Percentiles rank a stretch among this genome's conserved stretches.
These are phyloP conservation scores for Malurus melanocephalus DNA, from an alignment of 2,113 vertebrate species.

Conservation along the genomic window DNA sequence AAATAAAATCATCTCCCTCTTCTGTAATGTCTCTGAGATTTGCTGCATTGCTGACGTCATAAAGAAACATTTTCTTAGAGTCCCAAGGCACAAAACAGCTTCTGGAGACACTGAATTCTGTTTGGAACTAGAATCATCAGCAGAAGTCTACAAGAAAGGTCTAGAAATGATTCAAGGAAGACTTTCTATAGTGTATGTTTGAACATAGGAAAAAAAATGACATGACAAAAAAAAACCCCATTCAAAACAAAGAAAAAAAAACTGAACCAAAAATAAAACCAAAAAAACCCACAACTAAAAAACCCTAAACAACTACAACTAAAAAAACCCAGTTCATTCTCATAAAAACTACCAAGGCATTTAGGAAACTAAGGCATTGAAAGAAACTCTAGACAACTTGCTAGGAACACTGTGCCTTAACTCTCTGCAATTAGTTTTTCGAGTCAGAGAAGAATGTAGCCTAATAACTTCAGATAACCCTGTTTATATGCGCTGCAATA, in stretches of 20 bases:
- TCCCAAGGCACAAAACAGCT: neutral
- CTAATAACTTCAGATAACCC: neutral
- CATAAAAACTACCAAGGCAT: neutral
- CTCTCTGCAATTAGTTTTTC: neutral
- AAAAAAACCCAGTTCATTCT: neutral
- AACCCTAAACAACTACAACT: too few relatives aligned
- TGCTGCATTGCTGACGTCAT: rapidly evolving
- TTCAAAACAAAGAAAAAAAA: too few relatives aligned
- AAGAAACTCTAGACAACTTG: neutral
- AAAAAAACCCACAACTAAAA: too few relatives aligned
- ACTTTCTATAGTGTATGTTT: neutral
- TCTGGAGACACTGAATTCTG: neutral
- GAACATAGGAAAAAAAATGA: neutral
- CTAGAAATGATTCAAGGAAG: neutral
- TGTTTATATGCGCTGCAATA: neutral
- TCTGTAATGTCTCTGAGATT: neutral
- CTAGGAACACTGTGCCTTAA: neutral
- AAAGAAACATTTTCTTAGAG: neutral
- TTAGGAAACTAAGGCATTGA: neutral
- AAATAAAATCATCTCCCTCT: neutral
- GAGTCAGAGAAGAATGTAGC: neutral
- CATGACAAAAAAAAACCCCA: rapidly evolving
- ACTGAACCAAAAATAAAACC: too few relatives aligned
- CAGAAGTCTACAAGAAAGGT: neutral
- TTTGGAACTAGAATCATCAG: neutral